Evolutionary conservation across 2,113 vertebrate species (phyloP).

Genomic region (Raphicerus campestris): DNA sequence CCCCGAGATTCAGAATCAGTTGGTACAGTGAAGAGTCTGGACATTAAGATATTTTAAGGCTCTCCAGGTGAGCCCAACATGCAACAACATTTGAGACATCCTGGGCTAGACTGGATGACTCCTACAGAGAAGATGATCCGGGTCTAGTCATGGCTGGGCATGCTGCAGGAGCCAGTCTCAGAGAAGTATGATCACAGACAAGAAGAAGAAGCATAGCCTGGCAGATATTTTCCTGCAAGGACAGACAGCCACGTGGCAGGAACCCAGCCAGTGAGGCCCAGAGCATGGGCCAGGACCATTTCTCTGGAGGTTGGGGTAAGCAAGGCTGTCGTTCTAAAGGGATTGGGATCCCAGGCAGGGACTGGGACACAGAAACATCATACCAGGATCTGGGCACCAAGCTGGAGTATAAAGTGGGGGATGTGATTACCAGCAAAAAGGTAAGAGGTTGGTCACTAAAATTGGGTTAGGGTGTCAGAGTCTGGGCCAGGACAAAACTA

Average conservation of each 20-base stretch:
- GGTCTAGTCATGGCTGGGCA: background rate
- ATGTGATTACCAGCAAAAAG: background rate
- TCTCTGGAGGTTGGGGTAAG: background rate
- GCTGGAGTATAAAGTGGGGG: background rate
- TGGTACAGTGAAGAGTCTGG: background rate
- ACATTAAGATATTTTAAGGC: background rate
- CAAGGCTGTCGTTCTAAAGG: background rate
- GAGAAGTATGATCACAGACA: background rate
- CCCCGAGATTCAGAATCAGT: background rate
- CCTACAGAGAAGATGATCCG: background rate
- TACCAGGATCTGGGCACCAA: background rate
- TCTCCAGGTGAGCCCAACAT: background rate
- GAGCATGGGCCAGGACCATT: background rate
- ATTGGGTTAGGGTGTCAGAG: background rate
- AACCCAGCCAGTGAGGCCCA: background rate
- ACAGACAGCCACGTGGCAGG: background rate
- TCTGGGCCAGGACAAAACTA: background rate
- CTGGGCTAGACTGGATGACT: background rate
- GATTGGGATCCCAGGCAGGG: background rate
- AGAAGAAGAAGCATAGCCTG: background rate
- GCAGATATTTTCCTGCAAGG: background rate
- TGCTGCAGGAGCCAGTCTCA: background rate
- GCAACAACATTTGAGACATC: background rate
- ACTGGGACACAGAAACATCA: background rate
- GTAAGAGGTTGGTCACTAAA: background rate